phyloP scores from a whole-genome alignment of 2,113 vertebrate species.

The Peromyscus maniculatus region DNA sequence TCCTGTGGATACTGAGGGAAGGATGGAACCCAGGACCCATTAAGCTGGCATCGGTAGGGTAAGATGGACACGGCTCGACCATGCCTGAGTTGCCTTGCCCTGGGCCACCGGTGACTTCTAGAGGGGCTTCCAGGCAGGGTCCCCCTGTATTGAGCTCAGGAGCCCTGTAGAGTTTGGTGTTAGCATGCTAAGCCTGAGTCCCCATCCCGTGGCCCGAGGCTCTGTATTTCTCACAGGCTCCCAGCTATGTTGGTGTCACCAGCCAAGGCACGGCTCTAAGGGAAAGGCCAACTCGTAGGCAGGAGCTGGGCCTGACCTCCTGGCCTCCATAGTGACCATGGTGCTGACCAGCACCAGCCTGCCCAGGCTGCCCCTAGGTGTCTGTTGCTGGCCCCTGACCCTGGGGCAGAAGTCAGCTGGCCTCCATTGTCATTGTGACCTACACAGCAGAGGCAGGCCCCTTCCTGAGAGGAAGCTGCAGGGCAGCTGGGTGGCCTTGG shows the following conservation, averaged over 20 bases:
- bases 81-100: neutral
- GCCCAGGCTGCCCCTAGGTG: neutral
- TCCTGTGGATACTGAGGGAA: neutral
- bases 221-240: neutral
- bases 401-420: constrained; percentile 59
- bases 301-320: neutral
- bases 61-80: too few species aligned
- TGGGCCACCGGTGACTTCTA: neutral
- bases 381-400: constrained; percentile 74
- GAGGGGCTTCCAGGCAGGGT: too few species aligned
- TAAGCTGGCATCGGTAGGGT: neutral
- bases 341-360: neutral
- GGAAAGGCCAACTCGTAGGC: neutral
- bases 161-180: fast-evolving
- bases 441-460: constrained; percentile 74
- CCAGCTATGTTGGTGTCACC: fast-evolving
- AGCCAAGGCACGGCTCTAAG: fast-evolving
- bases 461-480: constrained; percentile 84
- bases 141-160: neutral
- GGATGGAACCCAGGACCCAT: neutral
- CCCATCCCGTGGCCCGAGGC: neutral
- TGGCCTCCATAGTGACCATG: neutral
- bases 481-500: constrained; percentile 49
- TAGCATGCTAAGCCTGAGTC: neutral
- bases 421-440: constrained; percentile 53